Base-by-base conservation (phyloP, 1,140 invertebrate genomes). In the Limonius californicus region DNA sequence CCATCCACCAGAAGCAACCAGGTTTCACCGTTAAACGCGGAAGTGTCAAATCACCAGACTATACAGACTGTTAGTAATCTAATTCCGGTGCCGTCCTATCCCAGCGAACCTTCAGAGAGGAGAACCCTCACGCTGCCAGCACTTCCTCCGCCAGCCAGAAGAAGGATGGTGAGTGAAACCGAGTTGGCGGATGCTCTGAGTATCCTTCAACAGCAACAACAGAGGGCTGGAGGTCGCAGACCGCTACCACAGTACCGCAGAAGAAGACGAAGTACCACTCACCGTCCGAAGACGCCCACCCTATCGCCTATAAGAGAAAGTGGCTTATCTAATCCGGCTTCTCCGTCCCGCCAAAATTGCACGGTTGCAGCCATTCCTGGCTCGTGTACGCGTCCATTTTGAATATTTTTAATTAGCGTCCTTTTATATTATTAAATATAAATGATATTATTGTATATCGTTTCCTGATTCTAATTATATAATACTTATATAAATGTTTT, bases 241-340 rank as follows among this genome's bases (percentile, higher is more conserved):
- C 62, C 69, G 4, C 39, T 67, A 20, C 59, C 57, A 3, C 64
- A 67, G 39, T 71, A 75, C 39, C 62, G 75, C 7, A 67, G 75
- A 32, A 61, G 74, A 55, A 65, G 72, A 23, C 65, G 72, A 53
- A 76, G 70, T 63, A 74, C 74, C 15, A 68, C 69, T 8, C 75
- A 72, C 39, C 68, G 73, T 69, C 83, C 67, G 61, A 83, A 73
- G 73, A 86, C 80, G n/a, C 83, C 77, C 61, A 81, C 81, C 27
- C 73, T 89, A 42, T 88, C 86, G 23, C 87, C 88, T 8, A 89
- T 89, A 23, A 82, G 84, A 35, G 87, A 89, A 68, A 87, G 85
- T 12, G 87, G 87, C n/a, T 77, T 88, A 1, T 88, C 87, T 2
- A 89, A 89, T 77, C 85, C 87, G 0, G 83, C 84, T 1, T 87